Base-by-base conservation (phyloP, 2,888 invertebrate species). In the Parascotia fuliginaria region DNA sequence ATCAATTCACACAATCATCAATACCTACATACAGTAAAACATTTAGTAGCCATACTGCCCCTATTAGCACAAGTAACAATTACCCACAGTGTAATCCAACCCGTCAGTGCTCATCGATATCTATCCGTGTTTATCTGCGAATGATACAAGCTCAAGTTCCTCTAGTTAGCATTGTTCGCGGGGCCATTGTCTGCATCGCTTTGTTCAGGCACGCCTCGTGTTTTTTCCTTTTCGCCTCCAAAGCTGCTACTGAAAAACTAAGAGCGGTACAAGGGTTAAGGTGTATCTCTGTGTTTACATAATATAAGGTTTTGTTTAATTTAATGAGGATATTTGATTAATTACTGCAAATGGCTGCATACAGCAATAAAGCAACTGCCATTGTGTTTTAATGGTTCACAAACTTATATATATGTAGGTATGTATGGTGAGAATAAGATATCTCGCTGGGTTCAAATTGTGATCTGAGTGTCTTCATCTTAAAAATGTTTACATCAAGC, bases 201-300 rank as follows among this genome's bases (percentile, higher is more conserved):
- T 92, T 91, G 90, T 91, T 85, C 81, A 67, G 83, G 83, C 89
- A 91, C 89, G 90, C 86, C 83, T 85, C 84, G 84, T 83, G 85
- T 77, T 90, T 88, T 87, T 64, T 85, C 83, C 82, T 85, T 86
- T 87, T 83, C 83, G 79, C 81, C 83, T 83, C 81, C 79, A 75
- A 79, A 81, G 79, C 83, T 77, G 73, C 75, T 70, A 70, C 83
- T 83, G 78, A 79, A 66, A 61, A 66, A 62, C 64, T 61, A 65
- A 66, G 60, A 54, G 46, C 19, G 47, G 27, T 55, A 65, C 55
- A 67, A 60, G 60, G 66, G 66, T 61, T 61, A 64, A 65, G 51
- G 61, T 65, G 64, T 55, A 65, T 46, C 49, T 36, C 28, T 36
- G 57, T 65, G 65, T 65, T 64, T 60, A 65, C 60, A 63, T 53